These are phyloP conservation scores for Philereme vetulata DNA, from an alignment of 2,888 invertebrate species.

Conservation along the genomic window DNA sequence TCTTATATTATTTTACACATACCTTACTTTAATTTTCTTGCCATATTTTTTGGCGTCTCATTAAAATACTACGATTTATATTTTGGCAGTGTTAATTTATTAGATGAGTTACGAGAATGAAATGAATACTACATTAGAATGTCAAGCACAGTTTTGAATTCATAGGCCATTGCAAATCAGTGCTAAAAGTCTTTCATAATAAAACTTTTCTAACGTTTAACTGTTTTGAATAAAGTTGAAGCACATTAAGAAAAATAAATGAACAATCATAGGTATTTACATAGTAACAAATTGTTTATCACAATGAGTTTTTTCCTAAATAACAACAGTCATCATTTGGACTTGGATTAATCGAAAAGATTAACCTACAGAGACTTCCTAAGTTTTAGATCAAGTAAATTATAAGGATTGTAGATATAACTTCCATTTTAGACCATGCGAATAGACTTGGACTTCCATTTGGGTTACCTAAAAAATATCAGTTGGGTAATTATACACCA, in stretches of 20 bases:
- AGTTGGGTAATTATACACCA: conserved; percentile 65
- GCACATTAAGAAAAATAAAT: conserved; percentile 46
- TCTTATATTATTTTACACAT: conserved; percentile 55
- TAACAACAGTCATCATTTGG: conserved; percentile 76
- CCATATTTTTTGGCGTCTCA: conserved; percentile 58
- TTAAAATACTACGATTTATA: conserved; percentile 64
- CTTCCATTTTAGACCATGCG: conserved; percentile 73
- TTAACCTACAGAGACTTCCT: conserved; percentile 42
- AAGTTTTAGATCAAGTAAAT: conserved; percentile 51
- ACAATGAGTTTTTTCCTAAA: conserved; percentile 73
- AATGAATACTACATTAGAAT: conserved; percentile 12
- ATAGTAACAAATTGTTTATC: conserved; percentile 75
- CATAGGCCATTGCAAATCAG: conserved; percentile 25
- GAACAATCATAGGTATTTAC: conserved; percentile 63
- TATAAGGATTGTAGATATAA: conserved; percentile 63
- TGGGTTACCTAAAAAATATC: conserved; percentile 83
- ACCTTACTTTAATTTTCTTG: conserved; percentile 52
- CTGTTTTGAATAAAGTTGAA: conserved; percentile 12
- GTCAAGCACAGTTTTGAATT: conserved; percentile 6
- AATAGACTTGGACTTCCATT: conserved; percentile 78
- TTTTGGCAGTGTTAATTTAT: conserved; percentile 79
- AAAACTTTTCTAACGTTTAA: conserved; percentile 10
- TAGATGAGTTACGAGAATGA: conserved; percentile 47
- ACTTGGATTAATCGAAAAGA: conserved; percentile 58
- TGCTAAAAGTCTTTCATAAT: conserved; percentile 7